A percentile compares a stretch with the other conserved stretches of the same genome.
Evolutionary conservation across 2,797 vertebrate species (phyloP).

Genomic region (Taeniopygia guttata): DNA sequence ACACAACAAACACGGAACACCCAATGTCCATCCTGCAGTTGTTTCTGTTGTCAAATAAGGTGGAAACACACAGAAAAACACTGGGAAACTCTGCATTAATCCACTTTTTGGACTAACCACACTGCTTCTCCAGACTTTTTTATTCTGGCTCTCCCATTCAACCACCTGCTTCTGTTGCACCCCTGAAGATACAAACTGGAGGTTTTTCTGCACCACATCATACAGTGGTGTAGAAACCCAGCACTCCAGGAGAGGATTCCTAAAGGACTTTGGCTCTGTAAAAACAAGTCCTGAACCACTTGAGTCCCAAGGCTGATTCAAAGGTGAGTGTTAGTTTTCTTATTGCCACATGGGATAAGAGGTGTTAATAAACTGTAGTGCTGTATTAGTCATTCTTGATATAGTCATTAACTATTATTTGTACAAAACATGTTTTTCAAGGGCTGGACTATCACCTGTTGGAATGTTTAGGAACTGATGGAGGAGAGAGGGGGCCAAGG

Average conservation of each 20-base stretch:
- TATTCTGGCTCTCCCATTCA: background rate
- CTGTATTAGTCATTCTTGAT: background rate
- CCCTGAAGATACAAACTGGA: background rate
- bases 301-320: background rate
- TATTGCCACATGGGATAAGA: background rate
- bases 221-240: background rate
- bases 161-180: background rate
- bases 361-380: background rate
- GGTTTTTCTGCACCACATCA: background rate
- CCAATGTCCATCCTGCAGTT: too few species aligned
- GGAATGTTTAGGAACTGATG: background rate
- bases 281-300: background rate
- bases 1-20: rapidly evolving
- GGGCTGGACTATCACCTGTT: background rate
- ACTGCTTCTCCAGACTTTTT: background rate
- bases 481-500: background rate
- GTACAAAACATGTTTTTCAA: background rate
- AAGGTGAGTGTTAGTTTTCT: background rate
- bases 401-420: background rate
- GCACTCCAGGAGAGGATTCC: background rate
- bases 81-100: background rate
- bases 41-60: background rate
- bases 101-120: background rate
- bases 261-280: background rate
- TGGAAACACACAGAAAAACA: background rate